These are phyloP conservation scores for Gnatocerus cornutus DNA, from an alignment of 2,888 invertebrate genomes.

Conservation along the genomic window DNA sequence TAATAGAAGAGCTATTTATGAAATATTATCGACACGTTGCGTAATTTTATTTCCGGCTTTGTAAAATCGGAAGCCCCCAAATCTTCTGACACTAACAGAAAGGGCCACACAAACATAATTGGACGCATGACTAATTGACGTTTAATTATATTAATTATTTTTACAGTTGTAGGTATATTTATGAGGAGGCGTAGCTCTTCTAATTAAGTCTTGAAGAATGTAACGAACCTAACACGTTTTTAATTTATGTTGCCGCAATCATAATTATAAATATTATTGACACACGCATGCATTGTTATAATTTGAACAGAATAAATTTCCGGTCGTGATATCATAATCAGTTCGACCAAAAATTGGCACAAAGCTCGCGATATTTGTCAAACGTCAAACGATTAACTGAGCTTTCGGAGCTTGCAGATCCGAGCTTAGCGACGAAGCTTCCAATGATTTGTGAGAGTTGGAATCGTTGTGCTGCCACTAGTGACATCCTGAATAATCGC, in stretches of 20 bases:
- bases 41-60: slow-evolving; percentile 7
- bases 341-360: slow-evolving; percentile 16
- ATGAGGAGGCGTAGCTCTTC: slow-evolving; percentile 47
- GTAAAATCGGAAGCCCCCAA: slow-evolving; percentile 17
- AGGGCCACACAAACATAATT: slow-evolving; percentile 20
- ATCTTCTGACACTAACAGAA: slow-evolving; percentile 17
- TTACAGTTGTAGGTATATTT: slow-evolving; percentile 43
- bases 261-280: slow-evolving; percentile 37
- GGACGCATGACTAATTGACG: slow-evolving; percentile 33
- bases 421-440: slow-evolving; percentile 64
- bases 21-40: neutral
- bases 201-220: slow-evolving; percentile 53
- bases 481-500: slow-evolving; percentile 65
- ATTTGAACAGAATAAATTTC: no score
- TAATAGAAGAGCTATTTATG: neutral
- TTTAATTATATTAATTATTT: slow-evolving; percentile 42
- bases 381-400: slow-evolving; percentile 63
- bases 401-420: slow-evolving; percentile 62
- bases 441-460: slow-evolving; percentile 69
- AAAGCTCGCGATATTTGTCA: slow-evolving; percentile 64
- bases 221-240: slow-evolving; percentile 44
- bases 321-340: neutral
- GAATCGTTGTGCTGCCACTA: slow-evolving; percentile 59
- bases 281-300: slow-evolving; percentile 17
- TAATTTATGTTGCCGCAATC: slow-evolving; percentile 30